Percentiles rank a stretch among this genome's conserved stretches.
These are phyloP conservation scores for Mastacembelus armatus DNA, from an alignment of 2,797 vertebrate species.

Conservation along the genomic window DNA sequence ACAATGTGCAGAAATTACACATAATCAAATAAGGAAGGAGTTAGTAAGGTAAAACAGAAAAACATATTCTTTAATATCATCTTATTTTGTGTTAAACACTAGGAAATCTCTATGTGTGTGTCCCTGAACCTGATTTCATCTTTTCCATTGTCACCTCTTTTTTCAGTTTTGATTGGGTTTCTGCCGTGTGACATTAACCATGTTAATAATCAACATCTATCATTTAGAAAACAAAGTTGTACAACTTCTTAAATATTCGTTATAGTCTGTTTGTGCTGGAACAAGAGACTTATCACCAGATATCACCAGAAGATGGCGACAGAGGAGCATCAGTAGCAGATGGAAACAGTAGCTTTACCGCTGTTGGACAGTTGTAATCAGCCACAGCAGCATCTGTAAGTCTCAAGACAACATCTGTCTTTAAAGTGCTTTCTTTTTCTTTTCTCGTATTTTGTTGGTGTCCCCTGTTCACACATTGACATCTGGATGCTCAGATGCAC, in stretches of 20 bases:
- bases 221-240: neutral
- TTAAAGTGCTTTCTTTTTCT: neutral
- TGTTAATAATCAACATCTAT: too few relatives aligned
- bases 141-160: too few relatives aligned
- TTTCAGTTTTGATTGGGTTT: too few relatives aligned
- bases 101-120: neutral
- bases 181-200: too few relatives aligned
- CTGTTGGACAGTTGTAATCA: neutral
- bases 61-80: neutral
- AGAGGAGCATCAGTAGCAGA: slow-evolving; percentile 33
- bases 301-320: slow-evolving; percentile 62
- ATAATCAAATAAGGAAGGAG: neutral
- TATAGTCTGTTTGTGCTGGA: neutral
- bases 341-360: neutral
- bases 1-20: neutral
- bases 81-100: neutral
- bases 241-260: neutral
- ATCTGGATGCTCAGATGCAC: neutral
- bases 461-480: neutral
- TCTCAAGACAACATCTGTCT: neutral
- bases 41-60: neutral
- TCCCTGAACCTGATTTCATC: too few relatives aligned
- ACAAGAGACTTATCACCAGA: neutral
- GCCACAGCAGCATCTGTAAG: neutral
- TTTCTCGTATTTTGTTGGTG: too few relatives aligned